Evolutionary conservation across 2,113 vertebrate species (phyloP).

Genomic region (Lophura nycthemera): DNA sequence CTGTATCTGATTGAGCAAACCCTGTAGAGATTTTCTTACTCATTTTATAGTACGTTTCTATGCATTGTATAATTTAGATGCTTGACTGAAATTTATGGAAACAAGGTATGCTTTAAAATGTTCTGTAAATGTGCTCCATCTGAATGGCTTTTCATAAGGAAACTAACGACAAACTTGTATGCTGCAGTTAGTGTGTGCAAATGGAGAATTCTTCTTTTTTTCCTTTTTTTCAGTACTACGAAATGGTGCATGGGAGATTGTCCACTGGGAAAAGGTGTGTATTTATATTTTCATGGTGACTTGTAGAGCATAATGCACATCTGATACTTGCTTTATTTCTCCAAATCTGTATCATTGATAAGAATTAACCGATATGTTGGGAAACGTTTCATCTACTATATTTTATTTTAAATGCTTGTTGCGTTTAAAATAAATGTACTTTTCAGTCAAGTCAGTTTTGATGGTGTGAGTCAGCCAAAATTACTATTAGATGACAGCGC

Average conservation of each 20-base stretch:
- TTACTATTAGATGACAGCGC: not conserved
- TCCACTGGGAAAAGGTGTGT: slow-evolving; percentile 98
- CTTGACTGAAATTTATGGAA: not conserved
- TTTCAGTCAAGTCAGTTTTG: not conserved
- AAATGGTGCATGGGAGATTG: slow-evolving; percentile 98
- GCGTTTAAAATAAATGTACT: not conserved
- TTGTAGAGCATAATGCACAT: not conserved
- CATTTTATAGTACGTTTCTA: not conserved
- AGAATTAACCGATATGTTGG: not conserved
- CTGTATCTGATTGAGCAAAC: not conserved
- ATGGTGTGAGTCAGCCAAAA: not conserved
- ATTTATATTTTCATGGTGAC: not conserved
- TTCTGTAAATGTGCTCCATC: not conserved
- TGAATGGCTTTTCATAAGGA: not conserved
- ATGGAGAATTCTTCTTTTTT: slow-evolving; percentile 6
- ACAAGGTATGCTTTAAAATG: not conserved
- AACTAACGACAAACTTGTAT: not conserved
- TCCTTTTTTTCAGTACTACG: slow-evolving; percentile 84
- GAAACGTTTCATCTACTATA: not conserved
- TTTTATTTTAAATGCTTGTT: not conserved
- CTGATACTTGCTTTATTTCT: not conserved
- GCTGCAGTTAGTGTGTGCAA: not conserved
- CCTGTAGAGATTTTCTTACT: not conserved
- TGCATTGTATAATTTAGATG: not conserved
- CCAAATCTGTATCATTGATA: not conserved